Evolutionary conservation across 2,113 vertebrate species (phyloP).

Genomic region (Collichthys lucidus): DNA sequence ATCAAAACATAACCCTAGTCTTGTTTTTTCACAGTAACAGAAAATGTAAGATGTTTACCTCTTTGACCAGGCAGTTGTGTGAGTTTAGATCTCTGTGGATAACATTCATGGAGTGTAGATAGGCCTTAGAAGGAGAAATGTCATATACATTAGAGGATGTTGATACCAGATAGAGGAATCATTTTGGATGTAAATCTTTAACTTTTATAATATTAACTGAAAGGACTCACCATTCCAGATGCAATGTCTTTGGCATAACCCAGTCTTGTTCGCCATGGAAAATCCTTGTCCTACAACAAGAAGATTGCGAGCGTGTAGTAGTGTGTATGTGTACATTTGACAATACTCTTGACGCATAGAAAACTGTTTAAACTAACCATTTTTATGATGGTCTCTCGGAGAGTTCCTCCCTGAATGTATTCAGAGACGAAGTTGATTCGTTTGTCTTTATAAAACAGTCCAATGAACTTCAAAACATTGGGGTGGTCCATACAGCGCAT

Average conservation of each 20-base stretch:
- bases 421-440: constrained; percentile 96
- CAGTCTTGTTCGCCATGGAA: constrained; percentile 92
- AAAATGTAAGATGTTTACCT: constrained; percentile 82
- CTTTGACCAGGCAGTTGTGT: constrained; percentile 95
- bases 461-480: constrained; percentile 96
- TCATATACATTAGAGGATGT: background rate
- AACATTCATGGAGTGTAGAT: constrained; percentile 98
- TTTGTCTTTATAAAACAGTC: constrained; percentile 97
- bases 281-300: constrained; percentile 86
- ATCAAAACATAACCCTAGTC: background rate
- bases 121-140: constrained; percentile 80
- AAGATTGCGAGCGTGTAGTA: background rate
- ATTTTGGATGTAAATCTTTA: background rate
- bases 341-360: background rate
- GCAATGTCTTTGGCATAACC: constrained; percentile 96
- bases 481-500: constrained; percentile 98
- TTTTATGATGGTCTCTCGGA: constrained; percentile 90
- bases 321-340: background rate
- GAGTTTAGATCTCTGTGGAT: constrained; percentile 98
- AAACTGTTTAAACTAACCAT: constrained; percentile 84
- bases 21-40: background rate
- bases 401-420: constrained; percentile 94
- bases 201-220: background rate
- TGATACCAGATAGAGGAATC: background rate
- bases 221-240: constrained; percentile 90